phyloP scores from a whole-genome alignment of 2,797 vertebrate species.

The Sebastes oblongus region DNA sequence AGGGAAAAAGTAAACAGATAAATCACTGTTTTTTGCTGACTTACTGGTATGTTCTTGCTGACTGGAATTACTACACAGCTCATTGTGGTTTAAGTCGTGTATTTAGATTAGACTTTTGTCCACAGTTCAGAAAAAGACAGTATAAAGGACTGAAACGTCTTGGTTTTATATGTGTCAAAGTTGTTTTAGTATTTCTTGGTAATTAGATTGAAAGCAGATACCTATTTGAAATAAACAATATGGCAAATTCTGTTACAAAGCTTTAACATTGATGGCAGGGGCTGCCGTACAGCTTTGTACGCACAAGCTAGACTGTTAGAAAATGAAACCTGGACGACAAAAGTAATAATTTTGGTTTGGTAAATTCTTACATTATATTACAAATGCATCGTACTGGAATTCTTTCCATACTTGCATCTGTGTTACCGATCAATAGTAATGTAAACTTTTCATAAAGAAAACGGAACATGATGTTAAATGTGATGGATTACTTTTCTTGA shows the following conservation, averaged over 20 bases:
- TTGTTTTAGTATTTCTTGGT: neutral
- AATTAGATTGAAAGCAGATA: neutral
- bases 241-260: neutral
- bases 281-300: neutral
- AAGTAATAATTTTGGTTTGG: slow-evolving; percentile 4
- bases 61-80: neutral
- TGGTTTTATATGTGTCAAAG: neutral
- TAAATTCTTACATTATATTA: neutral
- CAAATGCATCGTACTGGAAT: neutral
- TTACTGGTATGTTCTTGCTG: neutral
- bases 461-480: neutral
- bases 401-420: slow-evolving; percentile 28
- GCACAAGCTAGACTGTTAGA: neutral
- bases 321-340: neutral
- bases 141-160: neutral
- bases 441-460: slow-evolving; percentile 5
- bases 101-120: neutral
- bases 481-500: slow-evolving; percentile 16
- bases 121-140: neutral
- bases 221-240: neutral
- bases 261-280: neutral
- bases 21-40: slow-evolving; percentile 6
- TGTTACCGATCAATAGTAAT: slow-evolving; percentile 5
- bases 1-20: neutral
- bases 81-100: neutral